Evolutionary conservation across 2,113 vertebrate genomes (phyloP), one percentile per base, ranked within the genome.

Genomic region (Rhinolophus ferrumequinum): DNA sequence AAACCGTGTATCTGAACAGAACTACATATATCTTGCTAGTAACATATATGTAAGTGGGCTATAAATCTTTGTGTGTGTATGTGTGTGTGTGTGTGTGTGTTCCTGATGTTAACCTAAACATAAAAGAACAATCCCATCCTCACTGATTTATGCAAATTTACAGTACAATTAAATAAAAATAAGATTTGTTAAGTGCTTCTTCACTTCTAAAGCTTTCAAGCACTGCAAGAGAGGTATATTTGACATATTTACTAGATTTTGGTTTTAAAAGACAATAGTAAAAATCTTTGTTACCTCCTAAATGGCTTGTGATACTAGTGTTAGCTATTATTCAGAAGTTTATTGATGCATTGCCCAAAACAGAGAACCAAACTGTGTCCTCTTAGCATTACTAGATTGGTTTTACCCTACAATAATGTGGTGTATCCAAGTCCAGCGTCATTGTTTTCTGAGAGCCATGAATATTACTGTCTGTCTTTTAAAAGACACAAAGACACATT

Each of bases 211-310:
- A 93, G 50, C 58, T 95, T 87, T 90, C 70, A 95, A 90, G 47
- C 35, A 69, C 8, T 18, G 2, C 16, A 62, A 85, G 47, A 95
- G 69, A 96, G 15, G 33, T 47, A 1, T 35, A 58, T 90, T 80
- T 90, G 88, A 92, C 75, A 80, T 69, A 70, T 81, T 95, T 86
- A 86, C 86, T 95, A 83, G 13, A 92, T 76, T 97, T 92, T 70
- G 80, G 13, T 54, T 94, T 89, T 80, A 95, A 95, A 96, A 91
- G n/a, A 84, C 12, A 96, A 70, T 54, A 90, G 54, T 88, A 80
- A 83, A 89, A 92, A 16, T 54, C 6, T 58, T 94, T 66, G 93
- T 87, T 88, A n/a, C 6, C 50, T 84, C 13, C 72, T 90, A 94
- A 96, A 90, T 84, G 50, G 28, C 2, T 92, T 87, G 38, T 83